Conservation (phyloP, 2,797 vertebrate genomes). For the Oryzias sinensis region DNA sequence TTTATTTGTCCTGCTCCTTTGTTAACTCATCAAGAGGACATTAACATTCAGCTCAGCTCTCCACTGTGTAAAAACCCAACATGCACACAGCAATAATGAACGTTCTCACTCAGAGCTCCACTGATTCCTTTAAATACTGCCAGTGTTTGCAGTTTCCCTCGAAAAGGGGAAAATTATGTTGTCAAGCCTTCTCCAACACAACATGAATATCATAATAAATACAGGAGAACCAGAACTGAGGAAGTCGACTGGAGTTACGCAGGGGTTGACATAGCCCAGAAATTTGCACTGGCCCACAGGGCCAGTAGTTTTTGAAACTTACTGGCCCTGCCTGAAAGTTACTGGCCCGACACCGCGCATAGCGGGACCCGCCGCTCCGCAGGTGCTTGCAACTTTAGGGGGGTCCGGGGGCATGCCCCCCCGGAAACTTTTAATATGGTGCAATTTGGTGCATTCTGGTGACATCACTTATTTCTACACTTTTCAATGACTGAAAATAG, state of each 20-base stretch:
- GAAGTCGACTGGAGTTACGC: slow-evolving; percentile 19
- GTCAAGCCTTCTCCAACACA: slow-evolving; percentile 10
- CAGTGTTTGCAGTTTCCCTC: neutral
- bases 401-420: no score
- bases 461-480: no score
- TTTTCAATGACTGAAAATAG: no score
- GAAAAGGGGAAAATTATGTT: slow-evolving; percentile 19
- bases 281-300: no score
- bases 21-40: slow-evolving; percentile 28
- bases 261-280: no score
- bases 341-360: no score
- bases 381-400: no score
- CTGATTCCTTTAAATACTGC: slow-evolving; percentile 9
- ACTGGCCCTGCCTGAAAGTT: no score
- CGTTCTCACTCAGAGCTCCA: slow-evolving; percentile 5
- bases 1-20: slow-evolving; percentile 32
- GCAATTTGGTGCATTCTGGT: no score
- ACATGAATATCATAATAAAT: slow-evolving; percentile 14
- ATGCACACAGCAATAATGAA: slow-evolving; percentile 24
- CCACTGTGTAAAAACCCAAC: slow-evolving; percentile 15
- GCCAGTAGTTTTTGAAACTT: no score
- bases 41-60: slow-evolving; percentile 35
- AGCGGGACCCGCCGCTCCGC: no score
- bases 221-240: slow-evolving; percentile 11
- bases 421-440: no score